Evolutionary conservation across 2,888 invertebrate genomes (phyloP).

Genomic region (Nomada fucata): DNA sequence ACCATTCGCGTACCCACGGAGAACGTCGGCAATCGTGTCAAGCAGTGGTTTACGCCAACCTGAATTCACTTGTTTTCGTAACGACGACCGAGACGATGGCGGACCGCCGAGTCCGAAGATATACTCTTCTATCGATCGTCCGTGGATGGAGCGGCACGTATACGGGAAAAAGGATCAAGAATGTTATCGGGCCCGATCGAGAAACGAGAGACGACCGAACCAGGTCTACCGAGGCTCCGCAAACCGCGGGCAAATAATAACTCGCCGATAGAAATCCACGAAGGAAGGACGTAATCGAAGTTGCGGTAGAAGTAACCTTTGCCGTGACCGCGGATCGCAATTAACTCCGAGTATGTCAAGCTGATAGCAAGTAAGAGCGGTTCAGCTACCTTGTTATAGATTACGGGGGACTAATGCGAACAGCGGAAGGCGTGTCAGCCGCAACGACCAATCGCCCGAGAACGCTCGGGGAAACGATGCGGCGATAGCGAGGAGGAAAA

Average conservation of each 20-base stretch:
- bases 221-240: not conserved
- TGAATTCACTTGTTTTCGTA: conserved; percentile 18
- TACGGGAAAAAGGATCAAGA: not conserved
- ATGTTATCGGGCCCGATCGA: not conserved
- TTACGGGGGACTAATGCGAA: conserved; percentile 39
- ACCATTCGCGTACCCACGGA: conserved; percentile 12
- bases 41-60: conserved; percentile 11
- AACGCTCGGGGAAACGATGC: conserved; percentile 23
- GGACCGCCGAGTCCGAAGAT: not conserved
- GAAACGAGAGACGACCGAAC: not conserved
- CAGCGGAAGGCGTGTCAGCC: conserved; percentile 43
- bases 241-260: not conserved
- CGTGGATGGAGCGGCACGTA: too few relatives aligned
- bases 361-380: conserved; percentile 38
- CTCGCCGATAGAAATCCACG: not conserved
- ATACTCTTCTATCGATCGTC: not conserved
- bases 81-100: conserved; percentile 1
- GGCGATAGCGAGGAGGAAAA: conserved; percentile 14
- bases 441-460: conserved; percentile 46
- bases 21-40: conserved; percentile 20
- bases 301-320: conserved; percentile 24
- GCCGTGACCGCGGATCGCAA: conserved; percentile 47
- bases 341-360: conserved; percentile 45
- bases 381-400: conserved; percentile 41
- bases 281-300: not conserved